A percentile compares a stretch with the other conserved stretches of the same genome.
These are phyloP conservation scores for Myrmophylax atrothorax DNA, from an alignment of 2,113 vertebrate genomes.

Conservation along the genomic window DNA sequence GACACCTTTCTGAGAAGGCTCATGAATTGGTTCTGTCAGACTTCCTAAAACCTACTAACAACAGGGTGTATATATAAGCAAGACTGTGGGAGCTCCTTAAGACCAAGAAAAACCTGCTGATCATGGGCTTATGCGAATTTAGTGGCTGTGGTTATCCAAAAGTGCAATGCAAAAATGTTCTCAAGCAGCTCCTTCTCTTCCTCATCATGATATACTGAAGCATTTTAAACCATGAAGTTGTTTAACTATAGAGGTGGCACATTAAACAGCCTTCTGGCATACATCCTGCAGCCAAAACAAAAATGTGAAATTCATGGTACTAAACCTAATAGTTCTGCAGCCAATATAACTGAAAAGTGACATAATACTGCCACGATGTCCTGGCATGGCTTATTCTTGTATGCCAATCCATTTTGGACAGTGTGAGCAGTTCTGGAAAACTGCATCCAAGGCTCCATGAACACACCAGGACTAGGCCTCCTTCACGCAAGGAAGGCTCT, in stretches of 20 bases:
- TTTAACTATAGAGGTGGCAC: background rate
- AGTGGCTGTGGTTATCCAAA: background rate
- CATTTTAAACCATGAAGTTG: background rate
- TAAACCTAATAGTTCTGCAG: background rate
- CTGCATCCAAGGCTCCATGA: accelerated
- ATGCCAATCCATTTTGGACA: background rate
- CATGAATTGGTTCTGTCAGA: background rate
- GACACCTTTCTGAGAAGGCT: background rate
- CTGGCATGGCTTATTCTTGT: background rate
- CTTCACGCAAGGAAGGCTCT: background rate
- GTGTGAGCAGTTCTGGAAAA: background rate
- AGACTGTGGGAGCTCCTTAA: background rate
- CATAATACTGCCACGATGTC: background rate
- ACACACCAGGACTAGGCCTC: background rate
- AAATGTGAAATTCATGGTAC: background rate
- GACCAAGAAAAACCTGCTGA: background rate
- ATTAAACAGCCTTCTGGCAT: background rate
- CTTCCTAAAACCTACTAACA: background rate
- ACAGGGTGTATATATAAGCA: background rate
- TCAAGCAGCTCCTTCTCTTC: background rate
- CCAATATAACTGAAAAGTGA: background rate
- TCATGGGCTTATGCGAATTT: background rate
- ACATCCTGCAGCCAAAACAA: background rate
- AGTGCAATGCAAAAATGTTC: background rate
- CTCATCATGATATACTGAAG: background rate